Evolutionary conservation across 2,888 invertebrate genomes (phyloP), one percentile per base, ranked within the genome.

Genomic region (Patella caerulea): DNA sequence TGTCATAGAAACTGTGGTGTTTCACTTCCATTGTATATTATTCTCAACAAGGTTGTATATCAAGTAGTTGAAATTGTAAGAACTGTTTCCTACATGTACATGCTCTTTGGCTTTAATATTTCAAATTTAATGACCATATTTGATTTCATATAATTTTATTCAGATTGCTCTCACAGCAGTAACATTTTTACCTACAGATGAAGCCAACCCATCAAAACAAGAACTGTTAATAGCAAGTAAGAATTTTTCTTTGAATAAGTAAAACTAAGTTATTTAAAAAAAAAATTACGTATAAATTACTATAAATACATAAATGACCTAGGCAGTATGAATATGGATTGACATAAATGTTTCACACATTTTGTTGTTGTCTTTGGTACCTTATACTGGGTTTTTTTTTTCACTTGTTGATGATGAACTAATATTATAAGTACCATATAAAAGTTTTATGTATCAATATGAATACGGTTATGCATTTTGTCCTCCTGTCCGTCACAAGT

Each of bases 121-220:
- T 24, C 24, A 24, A 24, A 24, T 24, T 71, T 24, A 71, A 45
- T 71, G 34, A 52, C 17, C 12, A 45, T 52, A 12, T 74, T 45
- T 70, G 24, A 29, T 45, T 79, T 81, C 83, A 9, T 45, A 45
- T 45, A 45, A 45, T 1, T 45, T 53, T 82, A 86, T 94, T 81
- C 90, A 97, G 97, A 93, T 97, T 85, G 96, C 95, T 14, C 92
- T 98, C 53, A 97, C 96, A 1, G 95, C 95, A 88, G 92, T 97
- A 76, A 94, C 95, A 84, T 97, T 97, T 90, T 92, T 98, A 77
- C 98, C 98, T 7, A 97, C 97, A 84, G 94, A 94, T 79, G 95
- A 96, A 89, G 94, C 94, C 65, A 93, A 94, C 76, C 94, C 95
- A 0, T 94, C 94, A 94, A 96, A 92, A 90, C 95, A 96, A 90